phyloP scores from a whole-genome alignment of 2,113 vertebrate species.

The Agelaius phoeniceus region DNA sequence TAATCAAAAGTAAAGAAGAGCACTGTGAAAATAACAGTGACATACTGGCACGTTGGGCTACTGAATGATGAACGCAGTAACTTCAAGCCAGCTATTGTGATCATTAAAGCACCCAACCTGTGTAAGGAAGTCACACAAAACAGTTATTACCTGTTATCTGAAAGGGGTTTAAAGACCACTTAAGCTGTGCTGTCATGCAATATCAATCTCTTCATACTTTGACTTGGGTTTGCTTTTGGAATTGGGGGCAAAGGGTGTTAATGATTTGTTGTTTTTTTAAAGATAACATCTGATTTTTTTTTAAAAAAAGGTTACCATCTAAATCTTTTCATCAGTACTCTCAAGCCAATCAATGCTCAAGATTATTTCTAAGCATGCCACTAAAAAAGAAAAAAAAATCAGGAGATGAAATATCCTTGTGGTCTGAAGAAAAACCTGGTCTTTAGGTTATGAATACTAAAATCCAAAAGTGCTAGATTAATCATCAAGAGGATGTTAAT shows the following conservation, averaged over 20 bases:
- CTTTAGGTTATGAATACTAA: background rate
- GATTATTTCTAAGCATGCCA: background rate
- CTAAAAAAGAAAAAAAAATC: background rate
- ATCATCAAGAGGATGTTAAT: background rate
- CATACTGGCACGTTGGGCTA: conserved; percentile 94
- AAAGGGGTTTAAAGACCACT: background rate
- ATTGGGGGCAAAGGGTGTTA: accelerated
- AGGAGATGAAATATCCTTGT: background rate
- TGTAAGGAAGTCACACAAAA: conserved; percentile 11
- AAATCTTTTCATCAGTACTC: background rate
- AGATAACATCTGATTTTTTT: background rate
- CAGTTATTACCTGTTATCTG: background rate
- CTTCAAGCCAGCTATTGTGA: conserved; percentile 95
- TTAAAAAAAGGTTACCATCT: background rate
- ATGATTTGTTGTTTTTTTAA: background rate
- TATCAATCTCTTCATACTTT: background rate
- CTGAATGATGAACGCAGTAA: conserved; percentile 95
- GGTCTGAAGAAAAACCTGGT: background rate
- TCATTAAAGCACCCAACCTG: conserved; percentile 94
- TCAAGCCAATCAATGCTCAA: background rate
- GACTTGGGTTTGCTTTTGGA: background rate
- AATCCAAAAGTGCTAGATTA: background rate
- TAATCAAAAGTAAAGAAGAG: conserved; percentile 99
- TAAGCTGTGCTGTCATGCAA: background rate
- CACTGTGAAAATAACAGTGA: conserved; percentile 95